Evolutionary conservation across 2,888 invertebrate species (phyloP), one percentile per base, ranked within the genome.

Genomic region (Branchipolynoe longqiensis): DNA sequence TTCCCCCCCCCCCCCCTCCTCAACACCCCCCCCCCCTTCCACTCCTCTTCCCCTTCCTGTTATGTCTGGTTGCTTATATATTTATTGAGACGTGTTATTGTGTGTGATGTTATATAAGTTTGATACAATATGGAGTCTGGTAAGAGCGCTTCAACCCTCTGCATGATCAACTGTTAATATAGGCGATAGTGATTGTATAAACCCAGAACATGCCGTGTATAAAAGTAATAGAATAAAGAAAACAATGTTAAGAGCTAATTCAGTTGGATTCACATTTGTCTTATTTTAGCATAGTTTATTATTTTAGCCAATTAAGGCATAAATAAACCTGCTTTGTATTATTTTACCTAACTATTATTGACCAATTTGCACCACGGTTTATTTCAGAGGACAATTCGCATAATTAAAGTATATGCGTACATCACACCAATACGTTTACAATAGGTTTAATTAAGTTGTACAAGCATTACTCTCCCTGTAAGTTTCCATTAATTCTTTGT

Each of bases 31-130:
- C 38, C 36, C 38, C 18, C 69, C 38, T 33, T 38, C 69, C 33
- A 69, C 38, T 69, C 69, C 38, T 33, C 38, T 36, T 38, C 38
- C n/a, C 69, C 25, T 69, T 25, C 14, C 62, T 25, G 62, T 62
- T 69, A 38, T 69, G 38, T 36, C 69, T 69, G 69, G 69, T 69
- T 69, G 69, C 69, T 69, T 69, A 69, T 33, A 69, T 69, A 69
- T 69, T 69, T 69, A 69, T 69, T 69, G 69, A 69, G 69, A 69
- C 69, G 69, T 69, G 69, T 69, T 69, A 69, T 36, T 69, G 69
- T 69, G 69, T 69, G 69, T 69, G 62, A 62, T 62, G 33, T 69
- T 69, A 69, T 69, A 69, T 69, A 69, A 69, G 69, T 69, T 69
- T 69, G 38, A n/a, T 69, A 69, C 38, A 22, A 69, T 69, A 69